Conservation (phyloP, 2,888 invertebrate species). For the Acleris cristana region DNA sequence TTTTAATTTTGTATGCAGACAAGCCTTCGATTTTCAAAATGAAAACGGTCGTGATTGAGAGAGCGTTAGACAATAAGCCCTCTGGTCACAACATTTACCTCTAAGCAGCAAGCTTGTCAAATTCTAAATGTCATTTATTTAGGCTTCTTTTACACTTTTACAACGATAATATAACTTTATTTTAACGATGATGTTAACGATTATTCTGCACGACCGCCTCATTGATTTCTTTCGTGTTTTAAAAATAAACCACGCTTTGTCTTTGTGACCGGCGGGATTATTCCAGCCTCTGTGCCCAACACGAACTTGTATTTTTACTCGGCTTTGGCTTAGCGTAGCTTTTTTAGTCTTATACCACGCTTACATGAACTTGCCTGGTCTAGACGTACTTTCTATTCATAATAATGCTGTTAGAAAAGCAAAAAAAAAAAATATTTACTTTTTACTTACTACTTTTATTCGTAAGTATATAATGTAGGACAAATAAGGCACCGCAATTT, state of each 20-base stretch:
- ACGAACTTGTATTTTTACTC: constrained; percentile 31
- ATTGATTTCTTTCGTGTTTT: constrained; percentile 58
- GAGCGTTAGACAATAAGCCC: too few species aligned
- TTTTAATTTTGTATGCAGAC: too few species aligned
- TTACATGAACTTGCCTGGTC: constrained; percentile 16
- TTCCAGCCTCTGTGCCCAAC: constrained; percentile 28
- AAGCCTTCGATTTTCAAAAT: too few species aligned
- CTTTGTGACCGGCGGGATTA: constrained; percentile 44
- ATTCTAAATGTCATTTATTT: background rate
- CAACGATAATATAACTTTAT: background rate
- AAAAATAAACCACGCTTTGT: constrained; percentile 54
- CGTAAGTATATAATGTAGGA: too few species aligned
- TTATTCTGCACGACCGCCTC: constrained; percentile 33
- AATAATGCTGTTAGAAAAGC: background rate
- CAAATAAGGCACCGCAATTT: too few species aligned
- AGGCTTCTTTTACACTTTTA: background rate
- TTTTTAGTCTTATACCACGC: constrained; percentile 1
- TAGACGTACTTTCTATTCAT: background rate
- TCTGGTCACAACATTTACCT: too few species aligned
- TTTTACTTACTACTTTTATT: too few species aligned
- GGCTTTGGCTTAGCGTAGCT: constrained; percentile 23
- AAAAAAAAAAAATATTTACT: too few species aligned
- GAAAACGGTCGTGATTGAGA: too few species aligned
- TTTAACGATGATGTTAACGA: background rate
- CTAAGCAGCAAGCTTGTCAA: too few species aligned